These are phyloP conservation scores for Andricus quercusramuli DNA, from an alignment of 2,888 invertebrate species.

Conservation along the genomic window DNA sequence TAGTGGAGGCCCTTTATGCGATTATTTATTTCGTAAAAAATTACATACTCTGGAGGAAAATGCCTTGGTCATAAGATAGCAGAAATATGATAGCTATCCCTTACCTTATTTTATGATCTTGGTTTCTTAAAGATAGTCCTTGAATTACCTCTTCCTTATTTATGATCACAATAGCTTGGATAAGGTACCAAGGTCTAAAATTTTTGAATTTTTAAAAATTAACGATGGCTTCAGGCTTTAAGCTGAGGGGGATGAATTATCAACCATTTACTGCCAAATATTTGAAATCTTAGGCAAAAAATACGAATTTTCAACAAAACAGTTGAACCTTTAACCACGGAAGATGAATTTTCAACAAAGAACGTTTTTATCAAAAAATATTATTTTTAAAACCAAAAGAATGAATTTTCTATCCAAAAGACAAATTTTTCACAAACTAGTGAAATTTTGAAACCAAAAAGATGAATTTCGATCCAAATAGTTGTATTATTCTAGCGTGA, in stretches of 20 bases:
- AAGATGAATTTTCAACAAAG: too few relatives aligned
- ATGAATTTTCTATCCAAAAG: too few relatives aligned
- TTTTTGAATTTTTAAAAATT: neutral
- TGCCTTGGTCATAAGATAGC: neutral
- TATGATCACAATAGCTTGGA: neutral
- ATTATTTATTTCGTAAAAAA: neutral
- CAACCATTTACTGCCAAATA: too few relatives aligned
- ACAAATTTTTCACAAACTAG: too few relatives aligned
- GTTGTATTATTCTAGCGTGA: neutral
- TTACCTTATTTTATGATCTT: conserved; percentile 9
- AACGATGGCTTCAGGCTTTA: neutral
- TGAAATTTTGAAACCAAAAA: too few relatives aligned
- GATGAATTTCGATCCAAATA: too few relatives aligned
- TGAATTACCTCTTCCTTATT: neutral
- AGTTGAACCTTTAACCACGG: too few relatives aligned
- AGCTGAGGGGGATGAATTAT: too few relatives aligned
- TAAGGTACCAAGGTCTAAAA: neutral
- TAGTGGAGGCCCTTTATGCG: neutral
- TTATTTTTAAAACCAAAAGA: too few relatives aligned
- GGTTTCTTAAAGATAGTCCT: neutral
- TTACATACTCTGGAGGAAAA: neutral
- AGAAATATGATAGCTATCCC: conserved; percentile 6
- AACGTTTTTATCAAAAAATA: too few relatives aligned
- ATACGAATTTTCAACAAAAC: too few relatives aligned
- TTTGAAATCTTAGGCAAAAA: too few relatives aligned